Conservation (phyloP, 2,113 vertebrate genomes). For the Anolis carolinensis region DNA sequence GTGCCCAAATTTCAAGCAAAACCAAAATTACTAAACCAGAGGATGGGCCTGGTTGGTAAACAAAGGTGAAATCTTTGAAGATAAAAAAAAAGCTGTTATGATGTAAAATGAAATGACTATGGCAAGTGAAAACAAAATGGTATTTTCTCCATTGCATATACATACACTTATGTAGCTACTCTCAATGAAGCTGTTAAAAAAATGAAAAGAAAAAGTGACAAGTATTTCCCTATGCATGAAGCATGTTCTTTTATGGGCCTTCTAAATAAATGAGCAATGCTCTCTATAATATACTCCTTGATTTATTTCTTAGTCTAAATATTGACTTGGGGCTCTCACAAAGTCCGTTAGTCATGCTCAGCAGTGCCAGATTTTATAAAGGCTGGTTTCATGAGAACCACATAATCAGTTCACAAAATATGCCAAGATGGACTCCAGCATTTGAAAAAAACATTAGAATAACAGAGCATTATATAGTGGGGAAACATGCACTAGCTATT, state of each 20-base stretch:
- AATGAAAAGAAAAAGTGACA: fast-evolving
- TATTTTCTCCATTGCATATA: background rate
- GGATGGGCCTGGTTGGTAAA: background rate
- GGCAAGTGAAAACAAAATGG: background rate
- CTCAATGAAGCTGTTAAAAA: background rate
- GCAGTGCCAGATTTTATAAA: conserved; percentile 60
- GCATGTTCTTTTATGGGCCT: conserved; percentile 18
- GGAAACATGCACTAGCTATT: conserved; percentile 36
- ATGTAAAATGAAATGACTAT: background rate
- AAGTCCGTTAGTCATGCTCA: conserved; percentile 57
- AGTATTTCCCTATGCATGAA: background rate
- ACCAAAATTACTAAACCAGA: background rate
- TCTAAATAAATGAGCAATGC: conserved; percentile 20
- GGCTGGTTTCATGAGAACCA: conserved; percentile 43
- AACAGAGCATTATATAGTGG: conserved; percentile 23
- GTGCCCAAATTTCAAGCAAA: background rate
- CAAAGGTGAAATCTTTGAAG: background rate
- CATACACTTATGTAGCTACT: background rate
- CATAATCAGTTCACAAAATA: conserved; percentile 43
- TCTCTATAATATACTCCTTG: conserved; percentile 22
- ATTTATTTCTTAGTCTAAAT: conserved; percentile 61
- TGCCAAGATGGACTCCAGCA: conserved; percentile 30
- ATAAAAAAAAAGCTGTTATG: background rate
- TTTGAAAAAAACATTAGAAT: background rate
- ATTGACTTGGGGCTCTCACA: conserved; percentile 59